Conservation (phyloP, 2,797 vertebrate species). For the Phalloptychus januarius region DNA sequence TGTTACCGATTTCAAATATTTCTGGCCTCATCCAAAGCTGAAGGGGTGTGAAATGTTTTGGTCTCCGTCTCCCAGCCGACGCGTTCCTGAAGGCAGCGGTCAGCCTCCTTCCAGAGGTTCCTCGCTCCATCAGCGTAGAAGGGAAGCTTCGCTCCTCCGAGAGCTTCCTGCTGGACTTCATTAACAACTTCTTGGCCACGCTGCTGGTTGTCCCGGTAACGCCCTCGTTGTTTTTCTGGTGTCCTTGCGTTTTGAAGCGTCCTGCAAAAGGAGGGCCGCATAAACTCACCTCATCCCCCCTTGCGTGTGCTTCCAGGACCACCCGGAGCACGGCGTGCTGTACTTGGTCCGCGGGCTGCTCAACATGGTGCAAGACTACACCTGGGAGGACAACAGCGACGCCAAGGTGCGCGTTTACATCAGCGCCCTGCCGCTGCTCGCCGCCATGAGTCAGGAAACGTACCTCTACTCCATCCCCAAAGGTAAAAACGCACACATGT, state of each 20-base stretch:
- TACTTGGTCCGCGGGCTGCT: constrained; percentile 94
- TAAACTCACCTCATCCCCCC: no score
- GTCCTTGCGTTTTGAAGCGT: no score
- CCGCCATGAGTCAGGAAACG: constrained; percentile 92
- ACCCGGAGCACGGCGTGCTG: constrained; percentile 94
- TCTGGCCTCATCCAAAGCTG: no score
- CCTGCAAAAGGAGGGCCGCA: background rate
- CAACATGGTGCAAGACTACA: constrained; percentile 97
- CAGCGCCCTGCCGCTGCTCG: constrained; percentile 90
- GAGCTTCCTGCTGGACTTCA: constrained; percentile 91
- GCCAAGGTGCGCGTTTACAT: constrained; percentile 92
- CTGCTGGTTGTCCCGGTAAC: constrained; percentile 93
- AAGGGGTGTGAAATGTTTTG: no score
- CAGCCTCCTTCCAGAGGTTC: constrained; percentile 91
- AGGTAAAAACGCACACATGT: constrained; percentile 78
- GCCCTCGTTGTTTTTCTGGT: background rate
- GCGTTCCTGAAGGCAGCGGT: constrained; percentile 96
- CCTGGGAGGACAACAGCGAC: constrained; percentile 93
- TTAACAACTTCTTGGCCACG: constrained; percentile 92
- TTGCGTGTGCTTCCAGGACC: constrained; percentile 82
- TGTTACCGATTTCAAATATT: background rate
- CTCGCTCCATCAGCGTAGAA: constrained; percentile 90
- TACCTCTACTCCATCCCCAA: constrained; percentile 92
- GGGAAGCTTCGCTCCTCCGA: constrained; percentile 93
- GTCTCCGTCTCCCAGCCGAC: constrained; percentile 83